Conservation (phyloP, 37 sponge, comb jelly and placozoan species). For the Dysidea cf. avara region DNA sequence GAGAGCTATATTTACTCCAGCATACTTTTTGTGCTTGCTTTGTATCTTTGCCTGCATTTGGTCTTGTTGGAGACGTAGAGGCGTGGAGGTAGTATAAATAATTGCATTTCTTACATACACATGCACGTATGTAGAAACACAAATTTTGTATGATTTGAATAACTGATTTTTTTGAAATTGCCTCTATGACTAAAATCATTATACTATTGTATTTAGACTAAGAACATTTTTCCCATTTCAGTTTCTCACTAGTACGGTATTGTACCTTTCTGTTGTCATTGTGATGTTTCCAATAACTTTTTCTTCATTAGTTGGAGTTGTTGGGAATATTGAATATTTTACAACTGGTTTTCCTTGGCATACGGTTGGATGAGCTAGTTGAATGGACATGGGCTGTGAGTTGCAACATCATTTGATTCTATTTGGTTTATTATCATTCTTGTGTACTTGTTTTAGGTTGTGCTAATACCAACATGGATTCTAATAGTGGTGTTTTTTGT, state of each 20-base stretch:
- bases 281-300: no score
- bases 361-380: slow-evolving; percentile 40
- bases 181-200: no score
- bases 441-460: slow-evolving; percentile 17
- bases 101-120: no score
- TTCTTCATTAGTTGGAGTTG: slow-evolving; percentile 15
- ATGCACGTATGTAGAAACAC: no score
- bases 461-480: slow-evolving; percentile 57
- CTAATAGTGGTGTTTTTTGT: slow-evolving; percentile 13
- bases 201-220: no score
- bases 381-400: slow-evolving; percentile 74
- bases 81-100: slow-evolving; percentile 44
- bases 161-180: no score
- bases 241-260: no score
- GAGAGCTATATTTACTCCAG: slow-evolving; percentile 63
- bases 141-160: no score
- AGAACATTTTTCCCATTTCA: no score
- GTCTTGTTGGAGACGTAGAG: slow-evolving; percentile 41
- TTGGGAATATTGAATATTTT: slow-evolving; percentile 40
- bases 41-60: slow-evolving; percentile 32
- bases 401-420: background rate
- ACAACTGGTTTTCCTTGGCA: slow-evolving; percentile 61
- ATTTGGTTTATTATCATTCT: background rate
- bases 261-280: no score
- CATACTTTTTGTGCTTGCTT: slow-evolving; percentile 43